Evolutionary conservation across 2,797 vertebrate genomes (phyloP).

Genomic region (Pogonophryne albipinna): DNA sequence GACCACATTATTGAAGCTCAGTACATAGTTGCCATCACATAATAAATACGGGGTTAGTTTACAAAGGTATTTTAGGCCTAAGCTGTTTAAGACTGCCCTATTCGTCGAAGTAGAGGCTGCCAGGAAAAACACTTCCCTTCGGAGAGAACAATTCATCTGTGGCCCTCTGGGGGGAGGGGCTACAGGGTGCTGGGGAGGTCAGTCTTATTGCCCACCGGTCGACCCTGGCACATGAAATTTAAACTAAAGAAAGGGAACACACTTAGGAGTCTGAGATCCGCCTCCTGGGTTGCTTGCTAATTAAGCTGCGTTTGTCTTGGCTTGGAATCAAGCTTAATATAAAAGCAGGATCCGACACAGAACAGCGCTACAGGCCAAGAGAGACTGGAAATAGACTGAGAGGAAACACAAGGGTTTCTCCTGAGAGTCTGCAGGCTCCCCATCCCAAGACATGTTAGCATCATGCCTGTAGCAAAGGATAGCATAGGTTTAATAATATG

Average conservation of each 20-base stretch:
- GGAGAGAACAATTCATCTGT: constrained; percentile 74
- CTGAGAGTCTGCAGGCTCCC: constrained; percentile 56
- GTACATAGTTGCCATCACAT: constrained; percentile 39
- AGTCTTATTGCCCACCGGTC: constrained; percentile 60
- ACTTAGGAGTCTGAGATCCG: constrained; percentile 57
- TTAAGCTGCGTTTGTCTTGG: constrained; percentile 80
- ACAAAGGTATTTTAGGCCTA: constrained; percentile 55
- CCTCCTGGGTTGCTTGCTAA: constrained; percentile 72
- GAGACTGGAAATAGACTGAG: constrained; percentile 48
- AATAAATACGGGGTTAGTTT: constrained; percentile 65
- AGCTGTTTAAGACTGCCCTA: constrained; percentile 54
- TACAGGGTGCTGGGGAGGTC: constrained; percentile 68
- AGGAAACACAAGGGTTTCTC: constrained; percentile 59
- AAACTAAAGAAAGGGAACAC: constrained; percentile 67
- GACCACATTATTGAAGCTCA: constrained; percentile 54
- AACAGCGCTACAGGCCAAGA: constrained; percentile 43
- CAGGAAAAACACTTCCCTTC: constrained; percentile 79
- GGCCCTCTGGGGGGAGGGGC: constrained; percentile 52
- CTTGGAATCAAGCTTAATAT: constrained; percentile 74
- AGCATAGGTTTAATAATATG: too few relatives aligned
- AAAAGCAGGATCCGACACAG: constrained; percentile 70
- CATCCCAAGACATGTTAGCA: constrained; percentile 24
- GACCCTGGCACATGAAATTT: constrained; percentile 66
- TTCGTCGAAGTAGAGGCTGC: constrained; percentile 56
- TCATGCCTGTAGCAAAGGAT: neutral